Conservation (phyloP, 2,797 vertebrate genomes). For the Tangara arthus region DNA sequence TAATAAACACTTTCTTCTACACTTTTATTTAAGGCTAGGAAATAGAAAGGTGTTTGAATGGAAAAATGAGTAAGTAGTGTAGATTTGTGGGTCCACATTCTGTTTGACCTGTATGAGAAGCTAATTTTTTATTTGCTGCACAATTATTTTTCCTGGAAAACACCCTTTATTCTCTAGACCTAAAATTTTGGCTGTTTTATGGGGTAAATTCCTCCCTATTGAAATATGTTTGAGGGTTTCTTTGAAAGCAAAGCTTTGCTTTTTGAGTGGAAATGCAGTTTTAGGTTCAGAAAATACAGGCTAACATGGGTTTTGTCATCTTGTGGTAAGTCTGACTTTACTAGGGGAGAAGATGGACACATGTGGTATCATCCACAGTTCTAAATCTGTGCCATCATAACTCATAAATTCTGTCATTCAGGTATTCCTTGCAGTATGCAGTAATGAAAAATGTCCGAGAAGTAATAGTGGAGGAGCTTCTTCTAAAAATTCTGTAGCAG, state of each 20-base stretch:
- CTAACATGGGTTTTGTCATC: not conserved
- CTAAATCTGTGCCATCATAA: constrained; percentile 1
- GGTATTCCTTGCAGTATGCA: not conserved
- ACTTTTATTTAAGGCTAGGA: not conserved
- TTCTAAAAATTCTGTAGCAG: constrained; percentile 16
- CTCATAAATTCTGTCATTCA: not conserved
- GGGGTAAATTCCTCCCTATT: not conserved
- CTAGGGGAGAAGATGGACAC: not conserved
- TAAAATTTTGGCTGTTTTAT: not conserved
- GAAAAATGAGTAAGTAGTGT: not conserved
- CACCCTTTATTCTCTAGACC: not conserved
- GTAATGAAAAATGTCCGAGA: constrained; percentile 34
- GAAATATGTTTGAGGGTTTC: not conserved
- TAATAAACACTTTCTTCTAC: not conserved
- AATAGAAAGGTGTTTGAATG: not conserved
- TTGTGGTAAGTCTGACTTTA: not conserved
- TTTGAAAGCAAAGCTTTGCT: not conserved
- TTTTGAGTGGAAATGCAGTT: not conserved
- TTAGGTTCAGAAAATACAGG: not conserved
- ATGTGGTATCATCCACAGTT: not conserved
- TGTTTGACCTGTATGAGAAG: not conserved
- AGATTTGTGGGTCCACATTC: not conserved
- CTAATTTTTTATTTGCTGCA: not conserved
- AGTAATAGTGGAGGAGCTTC: not conserved
- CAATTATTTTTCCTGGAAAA: not conserved